Percentiles rank a stretch among this genome's conserved stretches.
Evolutionary conservation across 2,888 invertebrate species (phyloP).

Genomic region (Diadegma fenestrale): DNA sequence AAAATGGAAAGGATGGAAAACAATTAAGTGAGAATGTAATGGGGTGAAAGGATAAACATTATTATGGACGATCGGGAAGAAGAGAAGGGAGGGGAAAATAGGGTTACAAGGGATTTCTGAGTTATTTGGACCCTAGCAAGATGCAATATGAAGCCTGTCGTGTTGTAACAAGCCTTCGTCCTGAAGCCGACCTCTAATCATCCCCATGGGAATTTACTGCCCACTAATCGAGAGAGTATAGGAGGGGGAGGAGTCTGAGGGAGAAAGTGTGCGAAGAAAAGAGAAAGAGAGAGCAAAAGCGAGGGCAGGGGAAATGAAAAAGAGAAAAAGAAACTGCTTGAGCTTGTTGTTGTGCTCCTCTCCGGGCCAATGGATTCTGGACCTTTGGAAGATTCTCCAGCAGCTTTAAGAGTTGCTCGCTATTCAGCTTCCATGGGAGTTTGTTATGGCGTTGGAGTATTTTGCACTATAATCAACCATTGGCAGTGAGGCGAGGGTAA

Average conservation of each 20-base stretch:
- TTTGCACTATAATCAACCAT: slow-evolving; percentile 69
- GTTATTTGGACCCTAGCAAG: slow-evolving; percentile 72
- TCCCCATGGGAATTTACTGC: slow-evolving; percentile 78
- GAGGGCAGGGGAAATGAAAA: slow-evolving; percentile 20
- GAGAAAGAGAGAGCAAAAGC: slow-evolving; percentile 14
- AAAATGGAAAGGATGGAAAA: neutral
- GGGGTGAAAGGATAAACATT: neutral
- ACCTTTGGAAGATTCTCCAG: slow-evolving; percentile 49
- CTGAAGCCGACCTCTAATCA: slow-evolving; percentile 81
- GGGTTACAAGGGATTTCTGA: slow-evolving; percentile 62
- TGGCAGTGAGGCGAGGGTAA: slow-evolving; percentile 2
- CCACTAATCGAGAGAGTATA: slow-evolving; percentile 63
- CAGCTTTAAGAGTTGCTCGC: slow-evolving; percentile 39
- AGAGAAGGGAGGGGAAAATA: slow-evolving; percentile 22
- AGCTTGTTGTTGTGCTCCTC: slow-evolving; percentile 50
- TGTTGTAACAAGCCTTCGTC: slow-evolving; percentile 75
- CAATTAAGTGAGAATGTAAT: neutral
- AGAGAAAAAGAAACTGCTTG: slow-evolving; percentile 54
- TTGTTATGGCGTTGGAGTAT: slow-evolving; percentile 5
- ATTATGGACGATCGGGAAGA: neutral
- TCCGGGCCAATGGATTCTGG: slow-evolving; percentile 49
- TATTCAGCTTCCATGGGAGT: slow-evolving; percentile 55
- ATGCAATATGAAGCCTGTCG: slow-evolving; percentile 77
- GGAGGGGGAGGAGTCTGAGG: slow-evolving; percentile 10
- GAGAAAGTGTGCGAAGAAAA: neutral